Conservation (phyloP, 2,888 invertebrate species). For the Eustalomyia histrio region DNA sequence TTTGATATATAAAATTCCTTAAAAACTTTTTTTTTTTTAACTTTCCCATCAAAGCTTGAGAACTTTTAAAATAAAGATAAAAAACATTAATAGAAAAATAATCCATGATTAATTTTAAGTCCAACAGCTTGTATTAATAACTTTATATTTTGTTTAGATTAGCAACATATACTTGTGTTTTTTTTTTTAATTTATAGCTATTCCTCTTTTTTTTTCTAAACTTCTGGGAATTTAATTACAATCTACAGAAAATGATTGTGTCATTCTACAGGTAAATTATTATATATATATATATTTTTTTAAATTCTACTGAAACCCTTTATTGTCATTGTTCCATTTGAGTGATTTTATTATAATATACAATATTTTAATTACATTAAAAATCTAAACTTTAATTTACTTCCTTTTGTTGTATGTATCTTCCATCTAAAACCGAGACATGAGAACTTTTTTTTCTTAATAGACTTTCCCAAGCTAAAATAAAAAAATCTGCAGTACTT, state of each 20-base stretch:
- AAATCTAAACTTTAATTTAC: conserved; percentile 56
- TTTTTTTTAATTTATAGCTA: not conserved
- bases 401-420: conserved; percentile 54
- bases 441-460: conserved; percentile 54
- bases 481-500: not conserved
- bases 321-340: conserved; percentile 52
- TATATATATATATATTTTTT: not conserved
- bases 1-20: no score
- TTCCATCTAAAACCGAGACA: conserved; percentile 23
- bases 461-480: conserved; percentile 44
- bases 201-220: not conserved
- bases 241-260: not conserved
- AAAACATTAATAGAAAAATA: no score
- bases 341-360: conserved; percentile 47
- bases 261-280: conserved; percentile 10
- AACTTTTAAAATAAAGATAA: no score
- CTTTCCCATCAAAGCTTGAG: no score
- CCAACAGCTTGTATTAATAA: not conserved
- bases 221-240: not conserved
- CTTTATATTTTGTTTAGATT: not conserved
- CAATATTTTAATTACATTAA: conserved; percentile 39
- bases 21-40: no score
- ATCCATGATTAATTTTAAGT: no score
- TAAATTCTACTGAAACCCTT: conserved; percentile 20
- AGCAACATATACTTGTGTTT: not conserved